Evolutionary conservation across 2,888 invertebrate genomes (phyloP).

Genomic region (Cryptocephalus primarius): DNA sequence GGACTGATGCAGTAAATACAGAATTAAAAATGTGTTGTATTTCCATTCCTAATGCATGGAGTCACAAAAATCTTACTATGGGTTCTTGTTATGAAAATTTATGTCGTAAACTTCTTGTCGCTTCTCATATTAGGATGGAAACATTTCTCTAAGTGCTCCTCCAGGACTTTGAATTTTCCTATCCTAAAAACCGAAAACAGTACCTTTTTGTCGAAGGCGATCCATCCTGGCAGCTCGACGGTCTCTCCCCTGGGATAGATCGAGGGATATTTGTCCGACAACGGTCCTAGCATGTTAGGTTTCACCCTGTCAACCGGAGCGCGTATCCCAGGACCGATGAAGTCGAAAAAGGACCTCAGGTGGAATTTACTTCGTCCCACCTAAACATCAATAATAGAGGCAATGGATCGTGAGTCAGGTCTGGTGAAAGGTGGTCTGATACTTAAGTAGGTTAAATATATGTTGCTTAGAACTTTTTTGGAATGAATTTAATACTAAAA

Average conservation of each 20-base stretch:
- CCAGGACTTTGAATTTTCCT: background rate
- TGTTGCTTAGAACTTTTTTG: too few species aligned
- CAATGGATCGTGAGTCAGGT: background rate
- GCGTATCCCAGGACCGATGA: constrained; percentile 43
- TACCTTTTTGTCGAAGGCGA: constrained; percentile 81
- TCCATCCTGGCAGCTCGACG: constrained; percentile 70
- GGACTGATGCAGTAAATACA: too few species aligned
- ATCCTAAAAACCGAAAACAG: background rate
- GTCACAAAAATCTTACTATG: too few species aligned
- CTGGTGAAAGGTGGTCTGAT: background rate
- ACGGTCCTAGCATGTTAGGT: constrained; percentile 48
- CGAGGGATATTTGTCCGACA: constrained; percentile 51
- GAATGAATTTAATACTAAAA: too few species aligned
- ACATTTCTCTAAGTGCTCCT: too few species aligned
- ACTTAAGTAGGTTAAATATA: too few species aligned
- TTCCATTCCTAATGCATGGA: too few species aligned
- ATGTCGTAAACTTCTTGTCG: too few species aligned
- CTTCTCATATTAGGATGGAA: too few species aligned
- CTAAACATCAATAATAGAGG: constrained; percentile 32
- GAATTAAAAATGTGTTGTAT: too few species aligned
- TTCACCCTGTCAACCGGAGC: constrained; percentile 52
- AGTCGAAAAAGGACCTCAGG: constrained; percentile 41
- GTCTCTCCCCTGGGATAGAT: constrained; percentile 65
- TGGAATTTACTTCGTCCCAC: constrained; percentile 53
- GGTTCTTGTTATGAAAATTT: too few species aligned